phyloP scores from a whole-genome alignment of 2,888 invertebrate genomes.

The Metellina segmentata region DNA sequence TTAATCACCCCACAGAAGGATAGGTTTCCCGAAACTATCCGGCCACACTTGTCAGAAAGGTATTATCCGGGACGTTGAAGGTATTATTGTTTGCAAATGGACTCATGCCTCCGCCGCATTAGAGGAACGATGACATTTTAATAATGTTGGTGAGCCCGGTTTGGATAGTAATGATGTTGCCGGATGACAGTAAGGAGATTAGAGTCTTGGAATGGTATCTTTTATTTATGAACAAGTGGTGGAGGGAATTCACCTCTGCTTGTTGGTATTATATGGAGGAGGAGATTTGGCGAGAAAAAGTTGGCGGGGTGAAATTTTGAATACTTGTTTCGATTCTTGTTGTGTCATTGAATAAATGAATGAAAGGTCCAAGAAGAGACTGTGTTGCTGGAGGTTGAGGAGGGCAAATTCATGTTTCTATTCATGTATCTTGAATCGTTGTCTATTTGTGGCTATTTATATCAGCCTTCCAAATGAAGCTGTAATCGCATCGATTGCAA shows the following conservation, averaged over 20 bases:
- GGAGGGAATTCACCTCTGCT: not conserved
- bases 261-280: too few species aligned
- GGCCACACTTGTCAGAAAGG: constrained; percentile 54
- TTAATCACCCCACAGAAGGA: constrained; percentile 53
- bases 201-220: not conserved
- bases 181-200: constrained; percentile 33
- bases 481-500: too few species aligned
- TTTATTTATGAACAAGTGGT: constrained; percentile 20
- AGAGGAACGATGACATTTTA: constrained; percentile 48
- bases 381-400: too few species aligned
- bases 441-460: too few species aligned
- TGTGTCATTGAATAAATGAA: too few species aligned
- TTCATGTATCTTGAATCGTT: too few species aligned
- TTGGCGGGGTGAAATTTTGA: too few species aligned
- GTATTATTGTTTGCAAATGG: constrained; percentile 73
- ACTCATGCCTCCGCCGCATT: constrained; percentile 37
- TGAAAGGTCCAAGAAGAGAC: too few species aligned
- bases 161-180: constrained; percentile 20
- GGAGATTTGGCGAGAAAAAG: too few species aligned
- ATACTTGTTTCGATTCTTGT: too few species aligned
- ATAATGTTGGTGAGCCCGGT: constrained; percentile 29
- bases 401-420: too few species aligned
- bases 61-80: constrained; percentile 50
- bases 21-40: constrained; percentile 46
- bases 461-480: too few species aligned